phyloP scores from a whole-genome alignment of 2,888 invertebrate genomes.

The Pelosia muscerda region DNA sequence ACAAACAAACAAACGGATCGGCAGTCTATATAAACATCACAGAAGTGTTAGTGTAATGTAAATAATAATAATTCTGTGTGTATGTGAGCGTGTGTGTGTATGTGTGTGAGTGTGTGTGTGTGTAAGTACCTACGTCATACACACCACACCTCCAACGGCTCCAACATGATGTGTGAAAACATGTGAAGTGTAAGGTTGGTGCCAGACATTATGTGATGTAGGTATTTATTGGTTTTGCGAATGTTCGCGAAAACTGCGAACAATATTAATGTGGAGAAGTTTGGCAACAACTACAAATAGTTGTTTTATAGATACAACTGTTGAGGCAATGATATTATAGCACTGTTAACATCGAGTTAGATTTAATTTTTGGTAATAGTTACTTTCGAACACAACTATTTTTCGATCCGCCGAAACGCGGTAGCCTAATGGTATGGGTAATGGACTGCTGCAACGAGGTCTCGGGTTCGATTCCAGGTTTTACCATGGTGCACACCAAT shows the following conservation, averaged over 20 bases:
- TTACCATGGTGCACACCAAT: too few species aligned
- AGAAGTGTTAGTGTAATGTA: neutral
- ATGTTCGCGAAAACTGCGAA: neutral
- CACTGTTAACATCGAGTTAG: too few species aligned
- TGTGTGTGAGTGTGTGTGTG: constrained; percentile 19
- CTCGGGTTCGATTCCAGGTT: too few species aligned
- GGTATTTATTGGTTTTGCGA: neutral
- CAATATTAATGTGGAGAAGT: neutral
- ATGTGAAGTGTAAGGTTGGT: constrained; percentile 5
- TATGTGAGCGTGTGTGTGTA: neutral
- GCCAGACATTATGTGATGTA: neutral
- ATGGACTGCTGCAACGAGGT: too few species aligned
- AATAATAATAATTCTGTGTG: neutral
- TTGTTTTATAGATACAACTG: too few species aligned
- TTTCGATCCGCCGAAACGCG: too few species aligned
- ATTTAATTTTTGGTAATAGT: too few species aligned
- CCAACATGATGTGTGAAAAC: constrained; percentile 5
- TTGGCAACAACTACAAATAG: neutral
- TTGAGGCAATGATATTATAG: too few species aligned
- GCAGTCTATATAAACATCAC: neutral
- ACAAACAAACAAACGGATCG: constrained; percentile 17
- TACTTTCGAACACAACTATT: too few species aligned
- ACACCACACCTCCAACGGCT: constrained; percentile 43
- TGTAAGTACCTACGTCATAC: constrained; percentile 38
- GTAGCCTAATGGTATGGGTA: too few species aligned